These are phyloP conservation scores for Opisthocomus hoazin DNA, from an alignment of 2,113 vertebrate genomes.

Conservation along the genomic window DNA sequence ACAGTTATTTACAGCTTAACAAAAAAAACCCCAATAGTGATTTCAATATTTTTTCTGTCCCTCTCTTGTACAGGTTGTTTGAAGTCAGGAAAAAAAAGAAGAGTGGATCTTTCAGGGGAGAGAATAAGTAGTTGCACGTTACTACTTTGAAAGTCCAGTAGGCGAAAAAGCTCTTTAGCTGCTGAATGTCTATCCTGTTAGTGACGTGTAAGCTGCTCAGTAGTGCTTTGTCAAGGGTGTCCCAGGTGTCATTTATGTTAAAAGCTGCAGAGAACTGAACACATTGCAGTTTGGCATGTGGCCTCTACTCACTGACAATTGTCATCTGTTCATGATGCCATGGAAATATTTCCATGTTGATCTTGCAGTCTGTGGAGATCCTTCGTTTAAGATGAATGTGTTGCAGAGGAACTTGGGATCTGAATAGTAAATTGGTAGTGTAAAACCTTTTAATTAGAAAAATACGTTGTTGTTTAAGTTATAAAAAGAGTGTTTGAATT, in stretches of 20 bases:
- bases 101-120: neutral
- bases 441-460: neutral
- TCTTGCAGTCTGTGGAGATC: neutral
- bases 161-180: neutral
- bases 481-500: neutral
- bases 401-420: neutral
- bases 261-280: neutral
- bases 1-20: neutral
- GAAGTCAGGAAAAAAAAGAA: no score
- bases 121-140: neutral
- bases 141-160: neutral
- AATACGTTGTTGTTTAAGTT: neutral
- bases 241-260: neutral
- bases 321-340: neutral
- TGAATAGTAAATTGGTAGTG: neutral
- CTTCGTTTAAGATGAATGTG: neutral
- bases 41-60: neutral
- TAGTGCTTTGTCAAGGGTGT: neutral
- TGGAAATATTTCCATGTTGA: neutral
- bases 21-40: neutral
- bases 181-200: neutral
- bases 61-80: neutral
- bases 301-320: neutral
- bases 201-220: neutral
- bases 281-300: neutral